Evolutionary conservation across 2,888 invertebrate species (phyloP).

Genomic region (Liposcelis brunnea): DNA sequence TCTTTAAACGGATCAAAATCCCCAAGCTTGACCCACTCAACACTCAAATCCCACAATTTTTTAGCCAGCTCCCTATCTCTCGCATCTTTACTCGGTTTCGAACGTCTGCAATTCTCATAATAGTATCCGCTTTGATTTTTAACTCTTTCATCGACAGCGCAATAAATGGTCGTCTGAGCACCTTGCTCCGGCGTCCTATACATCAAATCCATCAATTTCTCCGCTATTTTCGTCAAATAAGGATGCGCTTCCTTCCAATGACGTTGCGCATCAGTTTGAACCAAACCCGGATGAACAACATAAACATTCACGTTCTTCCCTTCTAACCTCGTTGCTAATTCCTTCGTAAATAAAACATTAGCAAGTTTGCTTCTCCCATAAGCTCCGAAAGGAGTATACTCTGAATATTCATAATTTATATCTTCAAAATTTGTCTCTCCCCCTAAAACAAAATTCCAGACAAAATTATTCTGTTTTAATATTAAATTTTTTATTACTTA

Average conservation of each 20-base stretch:
- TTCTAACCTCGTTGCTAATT: constrained; percentile 1
- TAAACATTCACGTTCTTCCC: constrained; percentile 25
- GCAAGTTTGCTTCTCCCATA: constrained; percentile 1
- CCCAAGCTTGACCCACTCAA: constrained; percentile 22
- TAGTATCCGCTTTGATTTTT: constrained; percentile 18
- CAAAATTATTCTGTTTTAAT: no score
- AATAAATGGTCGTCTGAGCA: constrained; percentile 59
- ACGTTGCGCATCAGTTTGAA: constrained; percentile 56
- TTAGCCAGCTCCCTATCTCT: constrained; percentile 34
- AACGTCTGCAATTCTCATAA: constrained; percentile 19
- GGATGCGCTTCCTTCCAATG: no score
- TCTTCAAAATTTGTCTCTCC: no score
- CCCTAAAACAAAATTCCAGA: no score
- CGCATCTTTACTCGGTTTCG: constrained; percentile 23
- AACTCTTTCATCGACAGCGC: constrained; percentile 45
- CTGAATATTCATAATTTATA: no score
- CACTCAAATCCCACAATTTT: constrained; percentile 44
- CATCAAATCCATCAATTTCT: constrained; percentile 24
- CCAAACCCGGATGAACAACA: constrained; percentile 54
- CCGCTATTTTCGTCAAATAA: no score
- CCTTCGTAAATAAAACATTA: not conserved
- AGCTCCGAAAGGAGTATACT: no score
- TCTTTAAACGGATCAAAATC: not conserved
- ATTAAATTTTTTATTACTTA: no score
- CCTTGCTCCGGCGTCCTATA: constrained; percentile 43